Conservation (phyloP, 2,113 vertebrate genomes). For the Eolophus roseicapilla region DNA sequence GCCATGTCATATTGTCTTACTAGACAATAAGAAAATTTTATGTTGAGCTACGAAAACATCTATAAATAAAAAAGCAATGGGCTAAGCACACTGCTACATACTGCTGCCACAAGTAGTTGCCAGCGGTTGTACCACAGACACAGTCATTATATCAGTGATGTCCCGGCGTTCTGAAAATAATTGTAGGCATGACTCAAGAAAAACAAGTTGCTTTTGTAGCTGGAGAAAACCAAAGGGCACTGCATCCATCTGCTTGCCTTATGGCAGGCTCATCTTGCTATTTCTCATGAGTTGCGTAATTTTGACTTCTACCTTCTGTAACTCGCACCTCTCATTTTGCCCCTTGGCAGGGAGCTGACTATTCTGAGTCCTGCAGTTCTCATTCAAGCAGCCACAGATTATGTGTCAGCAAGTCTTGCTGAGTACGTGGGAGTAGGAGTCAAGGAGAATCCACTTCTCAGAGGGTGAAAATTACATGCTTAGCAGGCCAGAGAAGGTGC, state of each 20-base stretch:
- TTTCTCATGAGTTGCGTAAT: rapidly evolving
- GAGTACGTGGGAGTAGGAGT: background rate
- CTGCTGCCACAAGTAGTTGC: background rate
- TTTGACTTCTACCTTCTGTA: background rate
- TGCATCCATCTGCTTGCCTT: slow-evolving; percentile 33
- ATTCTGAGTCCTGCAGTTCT: background rate
- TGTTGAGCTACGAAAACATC: background rate
- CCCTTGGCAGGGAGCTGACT: background rate
- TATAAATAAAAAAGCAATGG: background rate
- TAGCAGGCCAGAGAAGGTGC: background rate
- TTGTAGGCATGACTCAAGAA: slow-evolving; percentile 8
- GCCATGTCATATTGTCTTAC: background rate
- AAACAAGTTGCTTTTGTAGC: background rate
- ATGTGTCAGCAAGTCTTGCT: background rate
- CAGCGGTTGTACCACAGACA: background rate
- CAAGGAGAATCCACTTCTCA: background rate
- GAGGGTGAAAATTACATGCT: background rate
- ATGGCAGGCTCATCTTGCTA: background rate
- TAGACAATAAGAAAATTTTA: background rate
- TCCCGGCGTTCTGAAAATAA: slow-evolving; percentile 30
- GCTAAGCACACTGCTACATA: background rate
- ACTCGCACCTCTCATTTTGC: background rate
- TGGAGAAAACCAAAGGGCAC: slow-evolving; percentile 9
- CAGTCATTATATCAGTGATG: background rate
- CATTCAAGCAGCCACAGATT: background rate